Percentiles rank a stretch among this genome's conserved stretches.
Conservation (phyloP, 1,140 invertebrate genomes). For the Bombus superbus region DNA sequence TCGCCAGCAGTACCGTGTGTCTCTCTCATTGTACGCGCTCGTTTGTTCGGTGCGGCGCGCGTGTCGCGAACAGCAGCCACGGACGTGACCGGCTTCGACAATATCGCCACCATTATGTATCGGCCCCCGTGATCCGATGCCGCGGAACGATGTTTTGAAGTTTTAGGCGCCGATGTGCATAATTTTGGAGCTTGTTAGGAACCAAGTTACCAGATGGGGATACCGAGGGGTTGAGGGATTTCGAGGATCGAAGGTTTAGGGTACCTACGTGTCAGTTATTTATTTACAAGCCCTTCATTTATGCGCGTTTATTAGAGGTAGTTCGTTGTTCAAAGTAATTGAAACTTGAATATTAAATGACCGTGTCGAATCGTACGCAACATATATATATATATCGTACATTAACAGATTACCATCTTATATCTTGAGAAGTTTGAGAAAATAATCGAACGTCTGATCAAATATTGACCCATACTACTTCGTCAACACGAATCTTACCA, state of each 20-base stretch:
- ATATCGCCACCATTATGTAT: neutral
- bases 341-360: neutral
- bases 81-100: conserved; percentile 53
- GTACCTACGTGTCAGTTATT: neutral
- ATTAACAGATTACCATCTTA: neutral
- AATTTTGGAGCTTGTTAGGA: neutral
- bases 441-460: no score
- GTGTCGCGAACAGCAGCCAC: conserved; percentile 55
- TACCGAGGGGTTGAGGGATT: neutral
- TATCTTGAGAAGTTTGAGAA: neutral
- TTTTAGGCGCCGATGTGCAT: neutral
- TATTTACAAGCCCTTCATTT: neutral
- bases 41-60: conserved; percentile 22
- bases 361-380: neutral
- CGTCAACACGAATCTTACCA: no score
- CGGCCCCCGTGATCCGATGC: neutral
- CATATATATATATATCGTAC: neutral
- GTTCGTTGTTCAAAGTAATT: neutral
- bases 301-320: neutral
- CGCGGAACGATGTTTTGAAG: neutral
- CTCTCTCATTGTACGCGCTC: neutral
- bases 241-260: neutral
- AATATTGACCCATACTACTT: neutral
- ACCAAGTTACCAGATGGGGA: no score
- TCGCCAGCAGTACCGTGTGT: neutral